These are phyloP conservation scores for Tiliacea citrago DNA, from an alignment of 2,888 invertebrate species.

Conservation along the genomic window DNA sequence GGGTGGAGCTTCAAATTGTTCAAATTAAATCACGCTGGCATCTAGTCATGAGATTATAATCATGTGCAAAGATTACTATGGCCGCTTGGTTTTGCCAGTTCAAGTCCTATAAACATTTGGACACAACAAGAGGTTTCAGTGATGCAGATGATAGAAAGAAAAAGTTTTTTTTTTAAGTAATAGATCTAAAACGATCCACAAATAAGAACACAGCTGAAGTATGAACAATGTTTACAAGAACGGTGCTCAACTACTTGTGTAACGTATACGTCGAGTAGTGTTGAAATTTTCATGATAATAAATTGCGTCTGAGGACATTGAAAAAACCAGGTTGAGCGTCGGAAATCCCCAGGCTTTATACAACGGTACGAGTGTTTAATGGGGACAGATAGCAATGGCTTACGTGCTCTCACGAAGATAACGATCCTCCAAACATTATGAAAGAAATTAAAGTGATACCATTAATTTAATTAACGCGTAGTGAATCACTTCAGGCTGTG, in stretches of 20 bases:
- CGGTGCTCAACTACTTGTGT: slow-evolving; percentile 18
- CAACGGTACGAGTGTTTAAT: slow-evolving; percentile 62
- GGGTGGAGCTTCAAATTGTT: slow-evolving; percentile 14
- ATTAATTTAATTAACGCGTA: slow-evolving; percentile 22
- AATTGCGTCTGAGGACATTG: slow-evolving; percentile 63
- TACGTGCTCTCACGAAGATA: slow-evolving; percentile 56
- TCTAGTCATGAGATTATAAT: neutral
- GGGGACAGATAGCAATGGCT: slow-evolving; percentile 57
- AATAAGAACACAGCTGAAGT: slow-evolving; percentile 13
- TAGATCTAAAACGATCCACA: neutral
- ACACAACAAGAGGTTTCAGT: neutral
- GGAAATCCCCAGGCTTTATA: slow-evolving; percentile 78
- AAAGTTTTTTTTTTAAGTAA: neutral
- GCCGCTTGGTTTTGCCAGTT: neutral
- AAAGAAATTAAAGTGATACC: slow-evolving; percentile 32
- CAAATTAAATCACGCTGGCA: slow-evolving; percentile 7
- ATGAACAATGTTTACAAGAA: slow-evolving; percentile 20
- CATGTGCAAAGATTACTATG: neutral
- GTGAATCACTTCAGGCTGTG: neutral
- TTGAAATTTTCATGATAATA: slow-evolving; percentile 62
- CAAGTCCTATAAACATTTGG: slow-evolving; percentile 3
- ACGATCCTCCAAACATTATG: slow-evolving; percentile 33
- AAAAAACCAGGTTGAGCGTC: slow-evolving; percentile 73
- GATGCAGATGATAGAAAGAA: neutral
- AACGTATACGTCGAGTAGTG: slow-evolving; percentile 25